phyloP scores from a whole-genome alignment of 2,113 vertebrate species.

The Tamias sibiricus region DNA sequence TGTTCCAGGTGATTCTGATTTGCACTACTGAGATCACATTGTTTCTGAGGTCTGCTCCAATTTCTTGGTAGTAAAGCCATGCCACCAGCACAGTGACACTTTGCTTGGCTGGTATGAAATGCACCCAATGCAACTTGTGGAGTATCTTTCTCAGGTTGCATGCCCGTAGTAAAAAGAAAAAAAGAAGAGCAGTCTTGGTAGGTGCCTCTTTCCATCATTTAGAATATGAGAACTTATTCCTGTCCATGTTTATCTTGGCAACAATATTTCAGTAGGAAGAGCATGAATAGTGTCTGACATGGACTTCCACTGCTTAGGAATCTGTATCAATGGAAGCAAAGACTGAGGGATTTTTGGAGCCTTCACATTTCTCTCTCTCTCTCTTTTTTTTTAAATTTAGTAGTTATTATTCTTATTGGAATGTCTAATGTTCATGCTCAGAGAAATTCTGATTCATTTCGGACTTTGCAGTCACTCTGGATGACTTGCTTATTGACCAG shows the following conservation, averaged over 20 bases:
- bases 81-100: not conserved
- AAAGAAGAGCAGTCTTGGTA: not conserved
- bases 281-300: not conserved
- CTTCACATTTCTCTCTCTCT: not conserved
- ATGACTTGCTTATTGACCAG: not conserved
- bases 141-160: not conserved
- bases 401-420: not conserved
- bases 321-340: not conserved
- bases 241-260: not conserved
- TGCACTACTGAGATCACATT: not conserved
- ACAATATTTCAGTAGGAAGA: not conserved
- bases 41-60: not conserved
- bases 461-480: not conserved
- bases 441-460: not conserved
- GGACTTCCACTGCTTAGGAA: not conserved
- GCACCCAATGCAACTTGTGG: not conserved
- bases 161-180: not conserved
- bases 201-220: not conserved
- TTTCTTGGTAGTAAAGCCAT: not conserved
- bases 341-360: not conserved
- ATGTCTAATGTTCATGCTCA: not conserved
- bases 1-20: not conserved
- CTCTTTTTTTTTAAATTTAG: not conserved
- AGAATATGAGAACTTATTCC: not conserved
- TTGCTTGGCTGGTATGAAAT: not conserved